Percentiles rank a stretch among this genome's conserved stretches.
Conservation (phyloP, 1,140 invertebrate species). For the Drosophila funebris region DNA sequence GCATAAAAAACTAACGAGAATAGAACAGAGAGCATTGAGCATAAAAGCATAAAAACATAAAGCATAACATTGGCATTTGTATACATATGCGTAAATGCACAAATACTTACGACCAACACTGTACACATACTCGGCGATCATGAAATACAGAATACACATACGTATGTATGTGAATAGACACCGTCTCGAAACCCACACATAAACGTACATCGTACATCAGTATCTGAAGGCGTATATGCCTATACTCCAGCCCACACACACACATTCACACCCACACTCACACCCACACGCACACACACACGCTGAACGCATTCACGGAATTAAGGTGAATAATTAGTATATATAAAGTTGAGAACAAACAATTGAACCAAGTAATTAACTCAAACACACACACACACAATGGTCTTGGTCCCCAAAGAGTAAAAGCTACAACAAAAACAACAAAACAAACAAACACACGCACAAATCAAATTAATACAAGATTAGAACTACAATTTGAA, state of each 20-base stretch:
- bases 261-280: not conserved
- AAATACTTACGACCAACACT: conserved; percentile 2
- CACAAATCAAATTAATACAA: not conserved
- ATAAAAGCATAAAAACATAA: too few relatives aligned
- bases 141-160: not conserved
- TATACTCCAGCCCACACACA: too few relatives aligned
- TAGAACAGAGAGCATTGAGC: conserved; percentile 20
- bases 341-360: not conserved
- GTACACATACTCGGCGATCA: not conserved
- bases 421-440: conserved; percentile 1
- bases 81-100: conserved; percentile 19
- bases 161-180: not conserved
- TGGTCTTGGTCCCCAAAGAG: conserved; percentile 2
- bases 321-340: conserved; percentile 8
- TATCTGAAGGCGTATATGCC: too few relatives aligned
- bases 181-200: not conserved
- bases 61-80: conserved; percentile 44
- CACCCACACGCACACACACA: conserved; percentile 7
- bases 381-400: conserved; percentile 6
- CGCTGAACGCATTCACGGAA: not conserved
- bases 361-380: not conserved
- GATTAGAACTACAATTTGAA: not conserved
- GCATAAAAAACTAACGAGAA: conserved; percentile 2
- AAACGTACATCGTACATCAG: too few relatives aligned
- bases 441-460: not conserved